Evolutionary conservation across 2,888 invertebrate species (phyloP).

Genomic region (Nemoura dubitans): DNA sequence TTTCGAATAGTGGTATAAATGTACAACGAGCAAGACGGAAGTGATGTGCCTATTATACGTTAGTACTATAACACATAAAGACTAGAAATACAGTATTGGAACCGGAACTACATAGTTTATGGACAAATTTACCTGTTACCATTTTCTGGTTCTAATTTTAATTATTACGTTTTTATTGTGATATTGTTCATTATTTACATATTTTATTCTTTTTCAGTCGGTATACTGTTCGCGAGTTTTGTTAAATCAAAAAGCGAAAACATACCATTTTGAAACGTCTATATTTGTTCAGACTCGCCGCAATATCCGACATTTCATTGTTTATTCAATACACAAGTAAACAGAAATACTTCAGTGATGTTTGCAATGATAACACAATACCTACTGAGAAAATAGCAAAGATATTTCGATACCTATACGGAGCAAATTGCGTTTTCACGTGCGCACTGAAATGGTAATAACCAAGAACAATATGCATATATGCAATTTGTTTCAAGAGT

Average conservation of each 20-base stretch:
- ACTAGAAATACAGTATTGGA: too few species aligned
- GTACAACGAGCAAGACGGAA: too few species aligned
- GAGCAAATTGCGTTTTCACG: neutral
- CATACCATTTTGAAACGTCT: neutral
- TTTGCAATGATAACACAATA: neutral
- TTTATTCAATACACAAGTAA: neutral
- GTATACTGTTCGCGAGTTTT: neutral
- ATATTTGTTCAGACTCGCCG: neutral
- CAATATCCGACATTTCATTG: neutral
- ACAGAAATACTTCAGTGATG: neutral
- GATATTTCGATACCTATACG: neutral
- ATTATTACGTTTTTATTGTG: neutral
- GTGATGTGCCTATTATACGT: too few species aligned
- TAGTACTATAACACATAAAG: too few species aligned
- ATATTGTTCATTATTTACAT: neutral
- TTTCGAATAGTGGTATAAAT: too few species aligned
- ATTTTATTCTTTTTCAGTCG: neutral
- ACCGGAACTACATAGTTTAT: too few species aligned
- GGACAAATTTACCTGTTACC: too few species aligned
- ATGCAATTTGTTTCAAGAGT: too few species aligned
- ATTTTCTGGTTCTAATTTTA: too few species aligned
- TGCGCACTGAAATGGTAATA: too few species aligned
- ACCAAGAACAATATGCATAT: too few species aligned
- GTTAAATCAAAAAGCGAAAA: neutral
- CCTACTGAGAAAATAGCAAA: neutral